Evolutionary conservation across 2,113 vertebrate species (phyloP), one percentile per base, ranked within the genome.

Genomic region (Verasper variegatus): DNA sequence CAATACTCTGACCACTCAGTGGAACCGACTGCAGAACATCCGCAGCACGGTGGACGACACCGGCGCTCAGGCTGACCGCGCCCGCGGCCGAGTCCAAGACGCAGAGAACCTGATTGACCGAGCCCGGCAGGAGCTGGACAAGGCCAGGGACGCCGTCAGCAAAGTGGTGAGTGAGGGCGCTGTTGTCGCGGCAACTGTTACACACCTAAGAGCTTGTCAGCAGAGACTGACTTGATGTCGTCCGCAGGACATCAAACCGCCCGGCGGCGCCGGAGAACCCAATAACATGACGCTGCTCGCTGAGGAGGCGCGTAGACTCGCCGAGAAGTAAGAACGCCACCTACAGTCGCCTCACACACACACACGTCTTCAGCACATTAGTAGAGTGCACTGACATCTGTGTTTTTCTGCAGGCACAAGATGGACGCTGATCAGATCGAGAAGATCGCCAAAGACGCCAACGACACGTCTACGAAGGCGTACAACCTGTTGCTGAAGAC

Each of bases 251-350:
- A 94, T 99, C 88, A 94, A 94, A 71, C 91, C 96, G 4, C 95
- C 96, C 0, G 94, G 94, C 4, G 94, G 95, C n/a, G 80, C 92
- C 0, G 92, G 96, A 55, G 97, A 97, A 20, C 97, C 98, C 0
- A 99, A 96, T 94, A 99, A 99, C 89, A 97, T 99, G 97, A 99
- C 98, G 18, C 81, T 97, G 4, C 85, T 99, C 92, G 98, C 97
- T 6, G 98, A 99, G 91, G 98, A 99, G 83, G 98, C 98, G 0
- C 96, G 96, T 2, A 95, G 84, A 9, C 95, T 99, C 23, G 97
- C 98, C 0, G 95, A 98, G 60, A 97, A 96, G 98, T 99, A 93
- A 91, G 91, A 64, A 23, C 9, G 2, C 0, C 21, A 8, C 40
- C 40, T 15, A 18, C 57, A 4, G 26, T 8, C 15, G 15, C 3